phyloP scores from a whole-genome alignment of 35 echinoderm and acorn worm species.

The Apostichopus californicus region DNA sequence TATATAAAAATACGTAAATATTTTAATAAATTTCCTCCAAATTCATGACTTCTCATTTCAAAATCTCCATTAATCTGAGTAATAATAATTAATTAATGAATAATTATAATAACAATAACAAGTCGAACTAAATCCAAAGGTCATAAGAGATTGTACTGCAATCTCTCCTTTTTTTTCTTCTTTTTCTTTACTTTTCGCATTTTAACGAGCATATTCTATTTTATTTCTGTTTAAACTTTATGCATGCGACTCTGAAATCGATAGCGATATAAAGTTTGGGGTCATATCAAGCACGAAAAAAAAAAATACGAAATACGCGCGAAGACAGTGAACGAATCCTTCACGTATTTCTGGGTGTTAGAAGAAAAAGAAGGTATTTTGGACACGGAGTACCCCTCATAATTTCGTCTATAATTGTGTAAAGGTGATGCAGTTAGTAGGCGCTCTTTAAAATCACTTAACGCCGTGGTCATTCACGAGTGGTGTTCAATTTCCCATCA shows the following conservation, averaged over 20 bases:
- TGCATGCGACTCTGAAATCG: not conserved
- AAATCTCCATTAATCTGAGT: too few species aligned
- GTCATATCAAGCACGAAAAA: not conserved
- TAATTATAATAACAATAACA: too few species aligned
- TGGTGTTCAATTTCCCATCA: conserved; percentile 17
- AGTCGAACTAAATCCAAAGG: too few species aligned
- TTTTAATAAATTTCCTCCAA: too few species aligned
- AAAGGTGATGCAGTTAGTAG: conserved; percentile 3
- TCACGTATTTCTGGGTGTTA: not conserved
- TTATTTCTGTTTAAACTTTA: too few species aligned
- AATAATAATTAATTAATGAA: too few species aligned
- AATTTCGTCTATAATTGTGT: conserved; percentile 3
- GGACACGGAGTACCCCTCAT: not conserved
- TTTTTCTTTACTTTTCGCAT: too few species aligned
- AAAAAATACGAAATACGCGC: not conserved
- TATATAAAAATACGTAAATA: too few species aligned
- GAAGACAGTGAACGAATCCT: not conserved
- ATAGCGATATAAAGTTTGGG: conserved; percentile 2
- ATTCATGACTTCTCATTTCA: too few species aligned
- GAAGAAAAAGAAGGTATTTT: not conserved
- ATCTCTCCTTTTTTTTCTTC: too few species aligned
- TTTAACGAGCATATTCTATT: too few species aligned
- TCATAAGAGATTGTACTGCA: too few species aligned
- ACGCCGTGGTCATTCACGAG: conserved; percentile 10
- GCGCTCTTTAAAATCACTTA: conserved; percentile 2